Evolutionary conservation across 2,797 vertebrate species (phyloP).

Genomic region (Sciurus vulgaris): DNA sequence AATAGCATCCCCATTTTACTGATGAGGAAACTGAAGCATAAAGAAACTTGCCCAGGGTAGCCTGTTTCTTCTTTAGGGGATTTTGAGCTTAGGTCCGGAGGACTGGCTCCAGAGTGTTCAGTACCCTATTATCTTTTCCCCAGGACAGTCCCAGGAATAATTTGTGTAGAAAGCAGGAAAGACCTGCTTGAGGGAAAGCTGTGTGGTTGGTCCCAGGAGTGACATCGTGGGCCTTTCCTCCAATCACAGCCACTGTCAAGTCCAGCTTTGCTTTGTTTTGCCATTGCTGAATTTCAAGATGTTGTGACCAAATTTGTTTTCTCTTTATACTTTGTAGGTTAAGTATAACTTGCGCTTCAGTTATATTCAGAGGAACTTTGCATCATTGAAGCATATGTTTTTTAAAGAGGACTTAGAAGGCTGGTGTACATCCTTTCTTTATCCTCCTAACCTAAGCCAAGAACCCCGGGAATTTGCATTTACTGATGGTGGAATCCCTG

Average conservation of each 20-base stretch:
- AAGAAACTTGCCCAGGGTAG: not conserved
- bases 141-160: not conserved
- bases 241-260: not conserved
- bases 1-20: not conserved
- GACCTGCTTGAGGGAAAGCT: not conserved
- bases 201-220: not conserved
- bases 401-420: slow-evolving; percentile 93
- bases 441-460: slow-evolving; percentile 93
- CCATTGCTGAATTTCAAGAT: not conserved
- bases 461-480: slow-evolving; percentile 92
- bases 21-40: not conserved
- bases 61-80: not conserved
- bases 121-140: not conserved
- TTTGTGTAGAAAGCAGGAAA: not conserved
- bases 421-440: slow-evolving; percentile 95
- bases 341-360: slow-evolving; percentile 94
- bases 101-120: not conserved
- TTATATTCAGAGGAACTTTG: slow-evolving; percentile 92
- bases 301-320: accelerated
- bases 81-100: not conserved
- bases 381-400: slow-evolving; percentile 86
- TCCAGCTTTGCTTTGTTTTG: not conserved
- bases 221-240: not conserved
- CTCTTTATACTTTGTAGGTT: slow-evolving; percentile 88
- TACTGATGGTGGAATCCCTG: slow-evolving; percentile 91